Conservation (phyloP, 2,888 invertebrate genomes). For the Dynastes maya region DNA sequence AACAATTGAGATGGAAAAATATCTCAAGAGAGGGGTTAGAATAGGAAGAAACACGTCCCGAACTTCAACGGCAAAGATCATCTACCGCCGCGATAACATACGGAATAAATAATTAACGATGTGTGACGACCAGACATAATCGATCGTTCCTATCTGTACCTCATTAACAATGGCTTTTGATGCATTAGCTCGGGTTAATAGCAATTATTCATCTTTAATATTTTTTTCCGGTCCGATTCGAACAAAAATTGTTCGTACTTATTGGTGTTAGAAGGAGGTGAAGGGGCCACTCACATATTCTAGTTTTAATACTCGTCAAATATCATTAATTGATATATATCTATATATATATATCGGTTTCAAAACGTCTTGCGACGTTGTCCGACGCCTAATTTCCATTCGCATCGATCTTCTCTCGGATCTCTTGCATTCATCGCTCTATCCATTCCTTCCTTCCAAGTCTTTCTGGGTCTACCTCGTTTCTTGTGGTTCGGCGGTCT, state of each 20-base stretch:
- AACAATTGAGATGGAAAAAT: conserved; percentile 35
- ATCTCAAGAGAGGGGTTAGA: conserved; percentile 30
- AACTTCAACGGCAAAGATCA: conserved; percentile 51
- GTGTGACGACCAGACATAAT: conserved; percentile 55
- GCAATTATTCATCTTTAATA: conserved; percentile 22
- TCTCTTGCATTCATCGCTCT: too few species aligned
- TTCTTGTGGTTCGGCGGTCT: too few species aligned
- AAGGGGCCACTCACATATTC: too few species aligned
- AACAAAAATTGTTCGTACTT: conserved; percentile 8
- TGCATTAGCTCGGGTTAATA: conserved; percentile 33
- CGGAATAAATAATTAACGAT: conserved; percentile 58
- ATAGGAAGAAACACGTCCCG: conserved; percentile 44
- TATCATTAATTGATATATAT: too few species aligned
- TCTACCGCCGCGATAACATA: conserved; percentile 54
- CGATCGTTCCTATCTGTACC: conserved; percentile 44
- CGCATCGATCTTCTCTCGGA: too few species aligned
- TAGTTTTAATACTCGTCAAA: too few species aligned
- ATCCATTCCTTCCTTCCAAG: too few species aligned
- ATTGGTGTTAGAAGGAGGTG: neutral
- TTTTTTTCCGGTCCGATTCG: conserved; percentile 18
- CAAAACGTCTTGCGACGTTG: too few species aligned
- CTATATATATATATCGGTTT: too few species aligned
- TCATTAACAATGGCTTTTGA: conserved; percentile 47
- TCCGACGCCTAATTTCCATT: too few species aligned
- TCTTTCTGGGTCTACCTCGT: too few species aligned